Base-by-base conservation (phyloP, 1,140 invertebrate species). In the Ceratosolen fusciceps region DNA sequence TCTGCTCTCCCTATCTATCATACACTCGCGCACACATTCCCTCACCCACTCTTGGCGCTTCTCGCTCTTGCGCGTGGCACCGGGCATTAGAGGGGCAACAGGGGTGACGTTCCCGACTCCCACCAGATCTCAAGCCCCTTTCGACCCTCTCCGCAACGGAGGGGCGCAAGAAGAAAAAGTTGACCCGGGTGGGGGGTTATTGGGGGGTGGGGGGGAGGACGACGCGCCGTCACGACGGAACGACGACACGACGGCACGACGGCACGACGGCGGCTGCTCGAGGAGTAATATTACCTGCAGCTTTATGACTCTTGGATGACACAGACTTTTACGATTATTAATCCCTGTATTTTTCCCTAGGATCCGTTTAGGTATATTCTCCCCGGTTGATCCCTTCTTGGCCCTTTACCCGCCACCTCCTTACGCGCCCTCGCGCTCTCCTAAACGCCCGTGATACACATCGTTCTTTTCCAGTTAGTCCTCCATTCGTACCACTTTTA, bases 241-340 rank as follows among this genome's bases (percentile, higher is more conserved):
- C 39, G 26, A n/a, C n/a, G 58, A 56, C 39, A 43, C 62, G 77
- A n/a, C 75, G 75, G n/a, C 71, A 74, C 21, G 52, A 1, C 31
- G 60, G 31, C 60, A 21, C 31, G 1, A 29, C 26, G 29, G 49
- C 29, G 52, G 60, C 74, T 75, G 74, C 74, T 68, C 31, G 67
- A 80, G 49, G 24, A 82, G 81, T 80, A 86, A 84, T 87, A 86
- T 86, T 83, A 85, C 82, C 82, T 84, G 68, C 79, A 84, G 83
- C 77, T 86, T 85, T 85, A 85, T 82, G 81, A 82, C 81, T 85
- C 82, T 84, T 83, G 77, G 80, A 85, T 79, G 80, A 85, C 82
- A 84, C 68, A 77, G 81, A 85, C 83, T 86, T 86, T 87, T 86
- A 87, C 83, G 82, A 86, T 87, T 87, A 85, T 86, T 86, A 86